Evolutionary conservation across 2,888 invertebrate species (phyloP), one percentile per base, ranked within the genome.

Genomic region (Tubulanus polymorphus): DNA sequence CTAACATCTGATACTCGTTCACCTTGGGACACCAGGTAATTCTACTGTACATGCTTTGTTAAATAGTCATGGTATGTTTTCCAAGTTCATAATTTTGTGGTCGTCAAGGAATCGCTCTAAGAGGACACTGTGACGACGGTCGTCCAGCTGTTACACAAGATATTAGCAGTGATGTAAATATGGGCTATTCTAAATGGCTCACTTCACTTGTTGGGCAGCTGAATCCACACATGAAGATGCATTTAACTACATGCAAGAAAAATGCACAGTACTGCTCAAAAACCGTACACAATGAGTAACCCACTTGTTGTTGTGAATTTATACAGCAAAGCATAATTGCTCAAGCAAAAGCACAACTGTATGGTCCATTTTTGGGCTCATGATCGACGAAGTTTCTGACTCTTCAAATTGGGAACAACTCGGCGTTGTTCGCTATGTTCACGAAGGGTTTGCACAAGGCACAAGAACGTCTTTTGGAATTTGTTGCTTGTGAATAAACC

Each of bases 81-180:
- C n/a, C n/a, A n/a, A n/a, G 30, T 47, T 5, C 53, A 12, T 23
- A 53, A 23, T 48, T 32, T 15, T 56, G 56, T 29, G 53, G 48
- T 18, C 46, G 49, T 29, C 56, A 56, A 41, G 53, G 49, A 15
- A 25, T 48, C 27, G 49, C 54, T 3, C 37, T 56, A n/a, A 48
- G 56, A 15, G 53, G 54, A 1, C 56, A 56, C 27, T 26, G 56
- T 25, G 56, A 56, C 30, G 54, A 56, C 30, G 55, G 51, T 5
- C 3, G 25, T 1, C 48, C 48, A 27, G 15, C 28, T 20, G 27
- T 28, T 20, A 26, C 27, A 3, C 28, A 37, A n/a, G 50, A 27
- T 1, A 25, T 3, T 12, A 37, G 37, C 27, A n/a, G n/a, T n/a
- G 20, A 5, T 12, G 28, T 35, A 51, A 53, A 51, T 15, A 28